Evolutionary conservation across 92 coral and sea anemone species (phyloP), one percentile per base, ranked within the genome.

Genomic region (Parazoanthus atlanticus): DNA sequence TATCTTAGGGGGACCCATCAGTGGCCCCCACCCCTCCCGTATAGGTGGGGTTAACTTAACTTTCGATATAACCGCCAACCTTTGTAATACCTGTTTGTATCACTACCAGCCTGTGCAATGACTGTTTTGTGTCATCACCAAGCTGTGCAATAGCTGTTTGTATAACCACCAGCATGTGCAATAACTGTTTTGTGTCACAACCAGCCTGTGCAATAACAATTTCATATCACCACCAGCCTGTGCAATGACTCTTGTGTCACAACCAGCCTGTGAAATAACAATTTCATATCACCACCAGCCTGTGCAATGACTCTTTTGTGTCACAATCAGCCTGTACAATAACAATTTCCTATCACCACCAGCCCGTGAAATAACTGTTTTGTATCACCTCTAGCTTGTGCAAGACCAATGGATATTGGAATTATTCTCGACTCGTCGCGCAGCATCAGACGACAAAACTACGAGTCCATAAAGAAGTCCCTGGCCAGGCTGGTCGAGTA

Each of bases 351-450:
- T 78, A 21, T n/a, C 16, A 5, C 21, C 28, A 28, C 21, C 81
- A 10, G 30, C 32, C 64, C 43, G 1, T 41, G 33, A 0, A 40
- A 36, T 78, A 54, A 80, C 47, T 30, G 34, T 0, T 54, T 58
- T 56, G 71, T 84, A 84, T 70, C 19, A 28, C 3, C 78, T n/a
- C 6, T 74, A 95, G 98, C 98, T 33, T 95, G 98, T 66, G 88
- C 89, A 70, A 93, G 93, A 78, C 92, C 96, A 12, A 90, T 95
- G 98, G 98, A 95, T 77, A 86, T 95, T 31, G 98, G 93, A 25
- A 65, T 95, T 61, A 70, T 95, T 15, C 88, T 95, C 65, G 96
- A 91, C 73, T 93, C 98, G 0, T 95, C 96, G 19, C 92, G 95
- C 46, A 95, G 88, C 23, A 91, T 91, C 72, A 93, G 95, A 38